A percentile compares a stretch with the other conserved stretches of the same genome.
Evolutionary conservation across 2,888 invertebrate species (phyloP).

Genomic region (Meiosimyza decipiens): DNA sequence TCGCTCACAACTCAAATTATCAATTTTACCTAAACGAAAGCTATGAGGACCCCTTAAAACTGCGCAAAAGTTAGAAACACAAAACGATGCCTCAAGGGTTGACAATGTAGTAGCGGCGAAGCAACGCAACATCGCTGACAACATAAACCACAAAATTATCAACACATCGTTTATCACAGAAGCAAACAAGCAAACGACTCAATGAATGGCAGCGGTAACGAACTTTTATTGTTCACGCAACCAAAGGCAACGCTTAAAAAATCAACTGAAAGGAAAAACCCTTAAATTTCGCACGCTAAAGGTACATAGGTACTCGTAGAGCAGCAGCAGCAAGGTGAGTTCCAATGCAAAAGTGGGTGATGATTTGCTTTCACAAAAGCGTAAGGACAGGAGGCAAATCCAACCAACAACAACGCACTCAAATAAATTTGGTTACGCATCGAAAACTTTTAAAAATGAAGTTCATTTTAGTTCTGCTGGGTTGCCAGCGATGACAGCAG

Average conservation of each 20-base stretch:
- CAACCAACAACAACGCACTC: slow-evolving; percentile 16
- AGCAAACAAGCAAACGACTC: background rate
- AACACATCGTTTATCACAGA: slow-evolving; percentile 54
- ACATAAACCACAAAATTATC: slow-evolving; percentile 40
- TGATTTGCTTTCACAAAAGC: background rate
- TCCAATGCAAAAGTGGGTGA: background rate
- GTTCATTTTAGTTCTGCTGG: background rate
- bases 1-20: too few relatives aligned
- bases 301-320: background rate
- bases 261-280: slow-evolving; percentile 5
- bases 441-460: slow-evolving; percentile 39
- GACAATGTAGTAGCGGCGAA: slow-evolving; percentile 19
- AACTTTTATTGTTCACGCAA: slow-evolving; percentile 43
- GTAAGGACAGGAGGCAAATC: background rate
- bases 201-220: slow-evolving; percentile 38
- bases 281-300: background rate
- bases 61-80: background rate
- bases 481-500: background rate
- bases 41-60: too few relatives aligned
- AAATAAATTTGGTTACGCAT: slow-evolving; percentile 38
- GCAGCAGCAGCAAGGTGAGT: background rate
- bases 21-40: too few relatives aligned
- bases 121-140: slow-evolving; percentile 40
- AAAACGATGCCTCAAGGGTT: slow-evolving; percentile 24
- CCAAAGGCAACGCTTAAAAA: slow-evolving; percentile 24